Conservation (phyloP, 2,888 invertebrate species). For the Amphimallon solstitiale region DNA sequence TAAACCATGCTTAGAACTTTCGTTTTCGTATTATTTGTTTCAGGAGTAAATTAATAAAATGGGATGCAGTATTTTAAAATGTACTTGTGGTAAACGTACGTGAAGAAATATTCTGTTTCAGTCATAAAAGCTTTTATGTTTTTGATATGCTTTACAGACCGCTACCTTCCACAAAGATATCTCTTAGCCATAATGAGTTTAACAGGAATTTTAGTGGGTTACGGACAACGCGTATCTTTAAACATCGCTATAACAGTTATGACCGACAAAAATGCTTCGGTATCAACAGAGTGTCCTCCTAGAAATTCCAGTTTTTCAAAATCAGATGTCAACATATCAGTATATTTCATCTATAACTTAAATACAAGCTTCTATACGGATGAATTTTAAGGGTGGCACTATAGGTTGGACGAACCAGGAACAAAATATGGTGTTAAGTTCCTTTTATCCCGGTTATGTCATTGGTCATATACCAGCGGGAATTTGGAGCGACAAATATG, state of each 20-base stretch:
- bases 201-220: constrained; percentile 24
- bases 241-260: constrained; percentile 36
- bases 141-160: background rate
- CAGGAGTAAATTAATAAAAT: background rate
- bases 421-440: constrained; percentile 27
- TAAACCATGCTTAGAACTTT: background rate
- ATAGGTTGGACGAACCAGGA: constrained; percentile 23
- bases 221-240: constrained; percentile 32
- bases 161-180: constrained; percentile 14
- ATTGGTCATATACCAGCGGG: constrained; percentile 35
- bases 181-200: constrained; percentile 8
- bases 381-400: constrained; percentile 13
- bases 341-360: background rate
- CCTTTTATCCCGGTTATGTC: constrained; percentile 36
- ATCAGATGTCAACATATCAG: no score
- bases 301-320: background rate
- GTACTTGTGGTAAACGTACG: constrained; percentile 16
- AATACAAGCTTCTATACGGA: background rate
- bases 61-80: constrained; percentile 24
- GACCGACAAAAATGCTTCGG: background rate
- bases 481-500: constrained; percentile 34
- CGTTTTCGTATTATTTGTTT: background rate
- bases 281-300: constrained; percentile 1
- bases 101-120: background rate
- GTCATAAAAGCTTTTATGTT: background rate